Evolutionary conservation across 2,797 vertebrate genomes (phyloP), one percentile per base, ranked within the genome.

Genomic region (Melanotaenia trifasciata): DNA sequence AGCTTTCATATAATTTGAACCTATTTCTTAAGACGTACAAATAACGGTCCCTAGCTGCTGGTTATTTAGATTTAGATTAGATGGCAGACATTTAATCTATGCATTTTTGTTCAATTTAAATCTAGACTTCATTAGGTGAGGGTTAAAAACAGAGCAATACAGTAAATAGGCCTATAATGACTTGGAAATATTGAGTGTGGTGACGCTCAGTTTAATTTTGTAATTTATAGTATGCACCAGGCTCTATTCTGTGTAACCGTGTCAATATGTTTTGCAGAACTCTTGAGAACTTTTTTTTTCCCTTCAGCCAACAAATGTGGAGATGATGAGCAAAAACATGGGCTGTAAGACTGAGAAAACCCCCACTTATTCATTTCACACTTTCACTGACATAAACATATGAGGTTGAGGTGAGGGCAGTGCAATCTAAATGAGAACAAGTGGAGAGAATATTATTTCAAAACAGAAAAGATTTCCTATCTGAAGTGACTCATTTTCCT

Each of bases 341-440:
- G 38, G 67, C 63, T 35, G 32, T 66, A n/a, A 79, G 60, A 70
- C 1, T 22, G 58, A 85, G 78, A 93, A 95, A 94, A 90, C 90
- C 92, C 94, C 94, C 92, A 78, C 71, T 79, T 67, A 93, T 92
- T 95, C 93, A 93, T 94, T 58, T 94, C 88, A 90, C 78, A 90
- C 91, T 92, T 86, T 88, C 88, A 88, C 84, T 91, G 67, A 88
- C 80, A 89, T 32, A 81, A 76, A 86, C 75, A 81, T 32, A 8
- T 8, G 38, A 84, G 82, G 74, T 78, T 84, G 87, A 67, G 76
- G 69, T 78, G 76, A 89, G 78, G 81, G 70, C 84, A 87, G 74
- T 28, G 38, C 38, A 13, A 80, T 80, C 85, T 82, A 84, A 90
- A 91, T 86, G 86, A 92, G 84, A 91, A 72, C 73, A 63, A 11